These are phyloP conservation scores for Platycheirus rosarum DNA, from an alignment of 2,888 invertebrate species.

Conservation along the genomic window DNA sequence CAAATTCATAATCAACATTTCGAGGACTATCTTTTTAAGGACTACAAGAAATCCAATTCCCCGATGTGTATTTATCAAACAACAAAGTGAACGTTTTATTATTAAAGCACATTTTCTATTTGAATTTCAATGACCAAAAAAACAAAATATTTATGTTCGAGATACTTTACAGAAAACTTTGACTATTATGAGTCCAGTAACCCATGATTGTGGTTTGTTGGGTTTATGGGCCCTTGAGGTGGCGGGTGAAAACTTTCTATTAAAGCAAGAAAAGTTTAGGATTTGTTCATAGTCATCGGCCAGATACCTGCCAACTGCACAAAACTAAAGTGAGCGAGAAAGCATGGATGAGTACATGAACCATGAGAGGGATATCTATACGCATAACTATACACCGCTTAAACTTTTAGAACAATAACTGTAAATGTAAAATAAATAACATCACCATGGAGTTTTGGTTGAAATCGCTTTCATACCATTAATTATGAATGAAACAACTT, in stretches of 20 bases:
- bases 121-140: conserved; percentile 34
- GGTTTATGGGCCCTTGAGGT: conserved; percentile 23
- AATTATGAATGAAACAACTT: conserved; percentile 20
- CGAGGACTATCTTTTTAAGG: too few species aligned
- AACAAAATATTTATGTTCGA: conserved; percentile 28
- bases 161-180: conserved; percentile 30
- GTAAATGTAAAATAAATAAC: conserved; percentile 30
- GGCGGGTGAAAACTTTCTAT: conserved; percentile 18
- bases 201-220: conserved; percentile 31
- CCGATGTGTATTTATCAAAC: conserved; percentile 17
- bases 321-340: not conserved
- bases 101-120: conserved; percentile 27
- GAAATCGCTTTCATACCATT: conserved; percentile 15
- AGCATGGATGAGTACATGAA: conserved; percentile 12
- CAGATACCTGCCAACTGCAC: conserved; percentile 22
- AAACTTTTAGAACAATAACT: conserved; percentile 22
- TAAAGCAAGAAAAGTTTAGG: conserved; percentile 34
- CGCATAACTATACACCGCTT: not conserved
- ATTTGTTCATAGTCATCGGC: conserved; percentile 12
- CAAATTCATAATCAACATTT: too few species aligned
- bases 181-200: conserved; percentile 40
- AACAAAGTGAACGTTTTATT: conserved; percentile 28
- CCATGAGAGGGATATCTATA: not conserved
- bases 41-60: not conserved
- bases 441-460: not conserved